A percentile compares a stretch with the other conserved stretches of the same genome.
Conservation (phyloP, 2,888 invertebrate species). For the Tiliacea citrago region DNA sequence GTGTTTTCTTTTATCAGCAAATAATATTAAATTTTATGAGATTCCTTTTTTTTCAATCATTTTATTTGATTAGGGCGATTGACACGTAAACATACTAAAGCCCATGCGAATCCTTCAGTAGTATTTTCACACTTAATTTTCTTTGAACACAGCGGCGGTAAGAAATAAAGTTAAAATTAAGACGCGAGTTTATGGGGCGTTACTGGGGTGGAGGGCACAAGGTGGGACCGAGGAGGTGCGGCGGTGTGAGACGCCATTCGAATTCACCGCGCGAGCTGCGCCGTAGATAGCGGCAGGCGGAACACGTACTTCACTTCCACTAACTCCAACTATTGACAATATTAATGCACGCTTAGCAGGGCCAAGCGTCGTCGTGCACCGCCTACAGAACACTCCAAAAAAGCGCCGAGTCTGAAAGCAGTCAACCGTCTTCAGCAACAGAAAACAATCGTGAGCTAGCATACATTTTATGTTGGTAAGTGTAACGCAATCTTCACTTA, state of each 20-base stretch:
- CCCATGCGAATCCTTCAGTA: conserved; percentile 82
- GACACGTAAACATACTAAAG: conserved; percentile 74
- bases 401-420: conserved; percentile 65
- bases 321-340: conserved; percentile 91
- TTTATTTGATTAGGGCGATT: conserved; percentile 45
- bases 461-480: conserved; percentile 58
- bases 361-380: conserved; percentile 85
- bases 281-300: conserved; percentile 90
- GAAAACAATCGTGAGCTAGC: conserved; percentile 13
- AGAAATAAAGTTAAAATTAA: conserved; percentile 91
- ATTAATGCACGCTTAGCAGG: conserved; percentile 90
- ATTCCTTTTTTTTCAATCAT: conserved; percentile 2
- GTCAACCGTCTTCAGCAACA: conserved; percentile 9
- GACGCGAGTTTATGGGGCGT: conserved; percentile 90
- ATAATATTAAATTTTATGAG: conserved; percentile 3
- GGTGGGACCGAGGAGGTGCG: conserved; percentile 74
- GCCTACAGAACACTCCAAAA: conserved; percentile 80
- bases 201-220: conserved; percentile 84
- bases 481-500: conserved; percentile 71
- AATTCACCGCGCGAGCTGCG: conserved; percentile 89
- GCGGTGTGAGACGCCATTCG: conserved; percentile 86
- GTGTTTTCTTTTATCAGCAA: conserved; percentile 14
- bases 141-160: conserved; percentile 87
- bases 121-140: conserved; percentile 90
- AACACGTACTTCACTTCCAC: conserved; percentile 91